Evolutionary conservation across 2,113 vertebrate species (phyloP), one percentile per base, ranked within the genome.

Genomic region (Muntiacus muntjak): DNA sequence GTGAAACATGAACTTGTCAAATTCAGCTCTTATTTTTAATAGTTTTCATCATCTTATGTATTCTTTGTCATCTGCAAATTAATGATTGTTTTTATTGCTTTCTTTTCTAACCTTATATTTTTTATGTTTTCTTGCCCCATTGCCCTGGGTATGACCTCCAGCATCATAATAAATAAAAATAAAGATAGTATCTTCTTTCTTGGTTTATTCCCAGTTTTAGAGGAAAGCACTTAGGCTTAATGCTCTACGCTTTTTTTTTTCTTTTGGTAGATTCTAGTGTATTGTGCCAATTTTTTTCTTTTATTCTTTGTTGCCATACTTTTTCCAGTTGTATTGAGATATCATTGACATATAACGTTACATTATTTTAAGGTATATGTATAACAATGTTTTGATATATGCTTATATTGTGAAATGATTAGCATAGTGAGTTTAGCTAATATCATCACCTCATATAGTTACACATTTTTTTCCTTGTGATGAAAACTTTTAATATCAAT

Each of bases 21-120:
- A 87, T 87, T 62, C 62, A 87, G 28, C 12, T 83, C 45, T 62
- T 76, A 78, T 17, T 97, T 97, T 84, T 97, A 91, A 47, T 89
- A 36, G 23, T 76, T 87, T 45, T 84, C 55, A 89, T 67, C 78
- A 84, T 64, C 83, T 78, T 89, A 19, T 36, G 30, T 40, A 16
- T 2, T 62, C 30, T 89, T 45, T 50, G 47, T 83, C 28, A 62
- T 10, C 21, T 40, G 8, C 45, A 90, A 81, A 91, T 89, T 79
- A 89, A 33, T 57, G 36, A 74, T 83, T 76, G 2, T 64, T 88
- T 90, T 78, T 84, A 88, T 84, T 57, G 7, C 40, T 83, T 95
- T 84, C 36, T 84, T 78, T 57, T 21, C 55, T 92, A 84, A 50
- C 14, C 36, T 64, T 87, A 6, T 21, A 47, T 88, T 11, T 50